A percentile compares a stretch with the other conserved stretches of the same genome.
Evolutionary conservation across 2,888 invertebrate species (phyloP).

Genomic region (Heliconius sara): DNA sequence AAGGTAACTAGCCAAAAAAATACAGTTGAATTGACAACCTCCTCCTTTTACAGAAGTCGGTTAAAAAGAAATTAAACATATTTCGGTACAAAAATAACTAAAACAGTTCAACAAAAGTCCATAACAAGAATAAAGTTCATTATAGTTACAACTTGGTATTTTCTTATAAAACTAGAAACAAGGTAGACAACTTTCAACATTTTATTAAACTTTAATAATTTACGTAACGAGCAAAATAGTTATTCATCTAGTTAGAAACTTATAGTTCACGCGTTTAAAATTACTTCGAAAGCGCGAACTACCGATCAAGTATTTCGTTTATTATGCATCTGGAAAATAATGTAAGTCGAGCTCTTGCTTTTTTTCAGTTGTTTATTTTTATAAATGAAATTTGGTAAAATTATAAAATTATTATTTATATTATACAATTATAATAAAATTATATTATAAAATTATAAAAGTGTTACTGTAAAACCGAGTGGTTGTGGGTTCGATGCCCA

Average conservation of each 20-base stretch:
- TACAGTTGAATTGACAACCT: no score
- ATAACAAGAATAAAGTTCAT: neutral
- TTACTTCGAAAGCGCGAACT: slow-evolving; percentile 7
- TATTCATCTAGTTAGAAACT: slow-evolving; percentile 10
- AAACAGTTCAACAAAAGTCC: no score
- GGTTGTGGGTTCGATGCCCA: no score
- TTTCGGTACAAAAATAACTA: neutral
- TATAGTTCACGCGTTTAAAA: slow-evolving; percentile 3
- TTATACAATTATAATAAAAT: no score
- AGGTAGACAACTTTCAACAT: neutral
- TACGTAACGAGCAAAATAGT: slow-evolving; percentile 1
- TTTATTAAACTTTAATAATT: slow-evolving; percentile 2
- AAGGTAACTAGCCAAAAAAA: no score
- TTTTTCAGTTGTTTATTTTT: neutral
- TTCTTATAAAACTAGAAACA: neutral
- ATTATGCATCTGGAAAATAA: neutral
- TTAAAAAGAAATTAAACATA: no score
- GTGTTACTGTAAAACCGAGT: no score
- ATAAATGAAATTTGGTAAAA: neutral
- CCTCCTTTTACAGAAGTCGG: no score
- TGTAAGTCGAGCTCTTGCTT: neutral
- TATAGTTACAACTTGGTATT: neutral
- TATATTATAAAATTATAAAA: no score
- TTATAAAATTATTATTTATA: no score
- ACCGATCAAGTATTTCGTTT: neutral